Conservation (phyloP, 2,888 invertebrate species). For the Luffia ferchaultella region DNA sequence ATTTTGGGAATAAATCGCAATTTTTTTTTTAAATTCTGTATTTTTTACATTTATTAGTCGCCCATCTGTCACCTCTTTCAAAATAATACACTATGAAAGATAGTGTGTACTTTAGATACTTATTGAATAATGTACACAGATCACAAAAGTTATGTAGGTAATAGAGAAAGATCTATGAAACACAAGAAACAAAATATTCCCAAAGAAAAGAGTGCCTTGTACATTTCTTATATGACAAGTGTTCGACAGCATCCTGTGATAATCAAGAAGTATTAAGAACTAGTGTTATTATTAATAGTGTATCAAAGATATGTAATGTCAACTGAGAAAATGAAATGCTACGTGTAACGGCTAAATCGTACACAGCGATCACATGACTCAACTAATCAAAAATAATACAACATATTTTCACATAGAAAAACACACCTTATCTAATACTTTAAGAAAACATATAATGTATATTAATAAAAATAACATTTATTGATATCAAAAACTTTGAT, state of each 20-base stretch:
- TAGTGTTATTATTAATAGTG: not conserved
- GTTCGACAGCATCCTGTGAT: too few species aligned
- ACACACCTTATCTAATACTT: not conserved
- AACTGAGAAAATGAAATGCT: not conserved
- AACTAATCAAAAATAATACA: not conserved
- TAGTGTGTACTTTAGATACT: too few species aligned
- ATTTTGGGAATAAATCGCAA: too few species aligned
- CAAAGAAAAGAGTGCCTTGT: not conserved
- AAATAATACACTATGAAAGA: too few species aligned
- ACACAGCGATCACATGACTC: not conserved
- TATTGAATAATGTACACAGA: not conserved
- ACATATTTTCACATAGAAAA: not conserved
- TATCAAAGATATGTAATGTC: not conserved
- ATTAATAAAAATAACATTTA: not conserved
- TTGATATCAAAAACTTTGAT: not conserved
- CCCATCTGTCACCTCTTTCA: too few species aligned
- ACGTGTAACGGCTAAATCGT: not conserved
- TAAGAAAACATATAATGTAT: not conserved
- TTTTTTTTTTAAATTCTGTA: too few species aligned
- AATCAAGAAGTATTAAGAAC: not conserved
- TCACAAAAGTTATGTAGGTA: not conserved
- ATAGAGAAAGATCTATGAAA: not conserved
- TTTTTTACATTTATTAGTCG: too few species aligned
- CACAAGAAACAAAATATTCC: not conserved
- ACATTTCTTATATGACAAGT: too few species aligned